Conservation (phyloP, 2,888 invertebrate species). For the Himalopsyche anomala region DNA sequence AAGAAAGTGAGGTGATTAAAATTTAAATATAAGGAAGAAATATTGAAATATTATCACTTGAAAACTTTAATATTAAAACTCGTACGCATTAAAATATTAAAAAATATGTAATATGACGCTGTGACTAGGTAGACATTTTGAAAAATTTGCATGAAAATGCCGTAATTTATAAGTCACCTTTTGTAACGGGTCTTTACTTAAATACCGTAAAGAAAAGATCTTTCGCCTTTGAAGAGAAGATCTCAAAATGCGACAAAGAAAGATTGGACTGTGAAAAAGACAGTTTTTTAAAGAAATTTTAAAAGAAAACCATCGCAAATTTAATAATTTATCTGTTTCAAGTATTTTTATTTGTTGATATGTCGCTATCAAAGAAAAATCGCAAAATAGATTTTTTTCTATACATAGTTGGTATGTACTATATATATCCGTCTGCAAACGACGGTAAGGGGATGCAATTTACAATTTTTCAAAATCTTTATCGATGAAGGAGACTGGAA, state of each 20-base stretch:
- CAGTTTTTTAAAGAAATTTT: no score
- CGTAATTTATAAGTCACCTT: slow-evolving; percentile 33
- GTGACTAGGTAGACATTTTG: background rate
- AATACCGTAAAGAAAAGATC: slow-evolving; percentile 28
- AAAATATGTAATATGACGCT: slow-evolving; percentile 15
- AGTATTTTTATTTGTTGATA: no score
- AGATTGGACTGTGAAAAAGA: background rate
- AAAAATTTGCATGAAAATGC: slow-evolving; percentile 31
- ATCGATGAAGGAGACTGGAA: no score
- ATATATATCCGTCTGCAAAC: no score
- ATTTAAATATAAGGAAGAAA: slow-evolving; percentile 29
- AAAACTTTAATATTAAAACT: slow-evolving; percentile 28
- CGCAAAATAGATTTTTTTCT: no score
- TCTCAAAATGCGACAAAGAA: background rate
- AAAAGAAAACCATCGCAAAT: no score
- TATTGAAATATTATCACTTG: slow-evolving; percentile 24
- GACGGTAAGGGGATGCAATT: no score
- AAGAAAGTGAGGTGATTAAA: slow-evolving; percentile 21
- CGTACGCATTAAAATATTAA: background rate
- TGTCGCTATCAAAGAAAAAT: no score
- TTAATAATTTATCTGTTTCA: no score
- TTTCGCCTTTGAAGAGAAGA: slow-evolving; percentile 32
- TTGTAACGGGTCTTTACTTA: slow-evolving; percentile 8
- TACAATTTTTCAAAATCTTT: no score
- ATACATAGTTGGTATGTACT: no score